These are phyloP conservation scores for Acrossocheilus fasciatus DNA, from an alignment of 2,797 vertebrate species.

Conservation along the genomic window DNA sequence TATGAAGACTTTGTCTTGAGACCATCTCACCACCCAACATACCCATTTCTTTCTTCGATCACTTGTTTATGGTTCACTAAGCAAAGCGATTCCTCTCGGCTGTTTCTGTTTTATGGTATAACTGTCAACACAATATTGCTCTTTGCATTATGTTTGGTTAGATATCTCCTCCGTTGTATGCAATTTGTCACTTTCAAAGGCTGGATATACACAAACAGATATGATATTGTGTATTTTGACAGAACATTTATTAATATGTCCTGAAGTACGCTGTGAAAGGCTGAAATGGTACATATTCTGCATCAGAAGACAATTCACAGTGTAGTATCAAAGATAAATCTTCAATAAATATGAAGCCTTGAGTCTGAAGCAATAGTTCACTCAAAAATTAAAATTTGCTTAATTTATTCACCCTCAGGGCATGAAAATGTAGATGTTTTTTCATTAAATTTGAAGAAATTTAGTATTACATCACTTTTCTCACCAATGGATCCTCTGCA, in stretches of 20 bases:
- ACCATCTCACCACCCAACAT: neutral
- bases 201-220: neutral
- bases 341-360: conserved; percentile 12
- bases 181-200: conserved; percentile 27
- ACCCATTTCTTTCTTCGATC: neutral
- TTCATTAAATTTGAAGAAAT: neutral
- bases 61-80: conserved; percentile 29
- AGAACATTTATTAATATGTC: conserved; percentile 26
- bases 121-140: neutral
- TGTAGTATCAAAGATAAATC: neutral
- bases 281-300: neutral
- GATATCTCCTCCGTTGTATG: neutral
- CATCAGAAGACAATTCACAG: neutral
- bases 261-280: neutral
- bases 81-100: neutral
- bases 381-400: neutral
- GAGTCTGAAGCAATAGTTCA: neutral
- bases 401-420: neutral
- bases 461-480: neutral
- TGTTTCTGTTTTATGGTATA: neutral
- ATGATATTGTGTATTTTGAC: conserved; percentile 13
- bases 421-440: neutral
- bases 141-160: neutral
- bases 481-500: neutral
- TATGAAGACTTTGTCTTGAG: neutral